A percentile compares a stretch with the other conserved stretches of the same genome.
These are phyloP conservation scores for Idaea biselata DNA, from an alignment of 2,888 invertebrate species.

Conservation along the genomic window DNA sequence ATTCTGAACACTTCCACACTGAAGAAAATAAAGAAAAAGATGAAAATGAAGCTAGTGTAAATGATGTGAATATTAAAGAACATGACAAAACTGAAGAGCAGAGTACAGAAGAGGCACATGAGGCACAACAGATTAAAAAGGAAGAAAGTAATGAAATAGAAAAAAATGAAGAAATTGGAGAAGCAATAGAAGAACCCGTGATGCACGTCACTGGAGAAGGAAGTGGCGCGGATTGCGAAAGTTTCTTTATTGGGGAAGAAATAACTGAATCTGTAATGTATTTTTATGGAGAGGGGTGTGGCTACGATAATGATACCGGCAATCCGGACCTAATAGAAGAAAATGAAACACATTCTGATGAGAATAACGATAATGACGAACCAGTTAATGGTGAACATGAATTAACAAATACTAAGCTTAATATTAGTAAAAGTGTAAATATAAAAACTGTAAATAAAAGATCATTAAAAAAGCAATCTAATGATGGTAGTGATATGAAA, in stretches of 20 bases:
- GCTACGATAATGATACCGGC: conserved; percentile 86
- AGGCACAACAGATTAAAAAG: conserved; percentile 12
- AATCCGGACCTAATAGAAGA: conserved; percentile 77
- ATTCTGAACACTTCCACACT: conserved; percentile 4
- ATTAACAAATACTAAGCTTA: conserved; percentile 52
- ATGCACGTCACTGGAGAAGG: conserved; percentile 86
- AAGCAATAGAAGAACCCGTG: conserved; percentile 87
- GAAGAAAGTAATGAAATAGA: conserved; percentile 9
- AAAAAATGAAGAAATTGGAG: conserved; percentile 65
- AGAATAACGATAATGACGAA: conserved; percentile 59
- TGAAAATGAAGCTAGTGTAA: conserved; percentile 9
- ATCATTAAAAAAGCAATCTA: conserved; percentile 64
- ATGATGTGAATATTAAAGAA: conserved; percentile 23
- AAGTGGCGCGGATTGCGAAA: conserved; percentile 83
- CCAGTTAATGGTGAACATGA: conserved; percentile 67
- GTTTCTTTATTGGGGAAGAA: conserved; percentile 81
- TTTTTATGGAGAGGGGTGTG: conserved; percentile 86
- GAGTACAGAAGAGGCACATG: conserved; percentile 16
- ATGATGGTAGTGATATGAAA: conserved; percentile 60
- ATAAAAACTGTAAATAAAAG: conserved; percentile 63
- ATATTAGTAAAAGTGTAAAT: conserved; percentile 54
- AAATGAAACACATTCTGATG: conserved; percentile 47
- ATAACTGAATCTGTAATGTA: conserved; percentile 87
- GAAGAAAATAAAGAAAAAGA: conserved; percentile 14
- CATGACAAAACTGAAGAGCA: conserved; percentile 18